Conservation (phyloP, 2,113 vertebrate genomes). For the Apteryx mantelli region DNA sequence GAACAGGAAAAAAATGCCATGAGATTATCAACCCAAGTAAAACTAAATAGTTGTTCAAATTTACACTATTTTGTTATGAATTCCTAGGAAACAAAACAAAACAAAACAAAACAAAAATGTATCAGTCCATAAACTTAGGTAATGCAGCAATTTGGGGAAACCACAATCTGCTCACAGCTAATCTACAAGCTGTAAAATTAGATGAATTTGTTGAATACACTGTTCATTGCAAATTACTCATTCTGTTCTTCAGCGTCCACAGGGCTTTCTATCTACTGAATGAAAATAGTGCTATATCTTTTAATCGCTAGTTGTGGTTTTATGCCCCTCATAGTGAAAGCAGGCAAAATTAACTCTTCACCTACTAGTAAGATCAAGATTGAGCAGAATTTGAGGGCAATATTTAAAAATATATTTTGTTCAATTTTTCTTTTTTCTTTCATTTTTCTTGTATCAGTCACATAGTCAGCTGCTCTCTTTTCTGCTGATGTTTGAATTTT, state of each 20-base stretch:
- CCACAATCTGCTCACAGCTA: background rate
- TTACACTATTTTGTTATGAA: background rate
- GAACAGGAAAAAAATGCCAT: background rate
- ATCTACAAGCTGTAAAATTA: background rate
- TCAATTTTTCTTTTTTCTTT: background rate
- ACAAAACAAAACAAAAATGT: background rate
- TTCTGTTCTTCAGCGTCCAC: background rate
- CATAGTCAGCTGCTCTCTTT: background rate
- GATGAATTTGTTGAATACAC: background rate
- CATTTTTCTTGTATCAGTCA: background rate
- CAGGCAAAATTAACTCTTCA: background rate
- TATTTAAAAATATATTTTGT: background rate
- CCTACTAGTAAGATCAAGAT: background rate
- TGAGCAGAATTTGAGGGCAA: background rate
- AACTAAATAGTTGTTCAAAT: background rate
- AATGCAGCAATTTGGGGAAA: background rate
- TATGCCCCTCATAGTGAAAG: background rate
- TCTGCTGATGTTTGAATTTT: background rate
- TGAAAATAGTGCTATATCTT: background rate
- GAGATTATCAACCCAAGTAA: background rate
- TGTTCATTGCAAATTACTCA: background rate
- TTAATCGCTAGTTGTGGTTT: background rate
- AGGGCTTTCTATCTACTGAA: background rate
- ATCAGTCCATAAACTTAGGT: background rate
- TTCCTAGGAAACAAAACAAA: background rate